Evolutionary conservation across 1,140 invertebrate species (phyloP).

Genomic region (Aphidius ervi): DNA sequence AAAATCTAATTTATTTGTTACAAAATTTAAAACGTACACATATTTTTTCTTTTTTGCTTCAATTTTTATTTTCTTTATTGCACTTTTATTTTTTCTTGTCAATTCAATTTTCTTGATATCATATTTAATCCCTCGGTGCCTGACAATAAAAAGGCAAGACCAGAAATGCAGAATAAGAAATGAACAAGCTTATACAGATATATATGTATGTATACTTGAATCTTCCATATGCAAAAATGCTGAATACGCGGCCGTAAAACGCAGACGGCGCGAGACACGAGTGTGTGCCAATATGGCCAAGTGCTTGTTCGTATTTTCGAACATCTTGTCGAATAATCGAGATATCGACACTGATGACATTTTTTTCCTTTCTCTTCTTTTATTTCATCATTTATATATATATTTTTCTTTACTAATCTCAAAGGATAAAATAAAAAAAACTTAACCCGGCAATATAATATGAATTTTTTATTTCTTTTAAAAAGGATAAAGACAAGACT

Average conservation of each 20-base stretch:
- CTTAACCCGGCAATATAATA: not conserved
- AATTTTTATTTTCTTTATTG: too few relatives aligned
- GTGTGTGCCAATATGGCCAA: slow-evolving; percentile 42
- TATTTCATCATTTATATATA: not conserved
- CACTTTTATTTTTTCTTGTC: too few relatives aligned
- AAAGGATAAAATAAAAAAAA: slow-evolving; percentile 12
- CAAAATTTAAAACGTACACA: too few relatives aligned
- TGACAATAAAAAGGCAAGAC: too few relatives aligned
- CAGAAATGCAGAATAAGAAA: slow-evolving; percentile 18
- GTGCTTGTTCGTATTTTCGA: slow-evolving; percentile 22
- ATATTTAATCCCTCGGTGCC: too few relatives aligned
- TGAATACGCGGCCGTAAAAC: slow-evolving; percentile 50
- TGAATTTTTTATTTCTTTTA: not conserved
- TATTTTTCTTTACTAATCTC: slow-evolving; percentile 8
- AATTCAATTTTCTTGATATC: too few relatives aligned
- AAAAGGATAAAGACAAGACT: not conserved
- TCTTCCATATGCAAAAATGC: slow-evolving; percentile 48
- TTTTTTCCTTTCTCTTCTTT: slow-evolving; percentile 4
- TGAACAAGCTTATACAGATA: slow-evolving; percentile 22
- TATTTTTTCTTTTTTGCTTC: too few relatives aligned
- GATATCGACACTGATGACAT: slow-evolving; percentile 20
- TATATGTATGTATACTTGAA: slow-evolving; percentile 16
- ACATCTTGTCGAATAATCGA: slow-evolving; percentile 15
- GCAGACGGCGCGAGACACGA: slow-evolving; percentile 39
- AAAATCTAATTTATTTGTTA: too few relatives aligned